Conservation (phyloP, 35 echinoderm and acorn worm genomes). For the Eucidaris tribuloides region DNA sequence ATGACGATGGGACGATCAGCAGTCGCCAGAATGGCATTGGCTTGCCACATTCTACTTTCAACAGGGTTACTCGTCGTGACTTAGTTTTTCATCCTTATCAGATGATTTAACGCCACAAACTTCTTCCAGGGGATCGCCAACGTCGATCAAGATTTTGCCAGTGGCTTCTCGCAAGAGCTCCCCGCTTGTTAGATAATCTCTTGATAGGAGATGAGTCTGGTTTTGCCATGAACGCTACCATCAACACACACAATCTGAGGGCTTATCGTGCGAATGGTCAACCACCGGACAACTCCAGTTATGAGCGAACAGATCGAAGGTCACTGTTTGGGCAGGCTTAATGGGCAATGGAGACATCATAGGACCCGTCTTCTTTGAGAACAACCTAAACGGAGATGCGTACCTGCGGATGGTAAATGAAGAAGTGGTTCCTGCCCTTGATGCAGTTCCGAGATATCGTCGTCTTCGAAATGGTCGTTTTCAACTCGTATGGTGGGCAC, state of each 20-base stretch:
- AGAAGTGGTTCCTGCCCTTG: background rate
- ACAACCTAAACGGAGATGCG: background rate
- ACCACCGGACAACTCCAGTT: background rate
- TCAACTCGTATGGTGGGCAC: background rate
- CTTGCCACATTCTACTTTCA: background rate
- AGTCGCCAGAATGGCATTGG: background rate
- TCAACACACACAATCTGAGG: background rate
- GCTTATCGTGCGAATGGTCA: background rate
- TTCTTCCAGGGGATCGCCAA: background rate
- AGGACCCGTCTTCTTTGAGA: background rate
- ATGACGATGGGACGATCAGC: background rate
- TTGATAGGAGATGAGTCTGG: background rate
- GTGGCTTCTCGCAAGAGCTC: background rate
- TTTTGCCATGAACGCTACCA: background rate
- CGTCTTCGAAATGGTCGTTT: background rate
- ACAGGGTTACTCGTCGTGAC: background rate
- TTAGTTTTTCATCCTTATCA: background rate
- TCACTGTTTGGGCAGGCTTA: background rate
- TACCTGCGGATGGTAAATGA: background rate
- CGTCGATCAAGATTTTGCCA: background rate
- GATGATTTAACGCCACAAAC: background rate
- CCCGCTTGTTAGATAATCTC: background rate
- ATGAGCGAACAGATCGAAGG: background rate
- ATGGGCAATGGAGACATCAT: background rate
- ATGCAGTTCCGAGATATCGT: background rate